Percentiles rank a stretch among this genome's conserved stretches.
phyloP scores from a whole-genome alignment of 1,140 invertebrate species.

The Drosophila dunni region DNA sequence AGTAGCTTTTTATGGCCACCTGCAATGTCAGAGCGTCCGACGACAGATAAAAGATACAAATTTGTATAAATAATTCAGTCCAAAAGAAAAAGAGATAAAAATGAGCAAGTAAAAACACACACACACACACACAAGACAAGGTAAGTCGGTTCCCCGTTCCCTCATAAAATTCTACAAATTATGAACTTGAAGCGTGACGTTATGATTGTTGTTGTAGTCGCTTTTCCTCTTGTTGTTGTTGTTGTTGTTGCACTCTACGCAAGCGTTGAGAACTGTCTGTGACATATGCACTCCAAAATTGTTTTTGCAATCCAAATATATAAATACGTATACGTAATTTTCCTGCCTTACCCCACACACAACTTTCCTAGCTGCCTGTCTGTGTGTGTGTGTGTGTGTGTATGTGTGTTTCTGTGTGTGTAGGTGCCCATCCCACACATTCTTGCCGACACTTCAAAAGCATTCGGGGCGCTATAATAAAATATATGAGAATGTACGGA shows the following conservation, averaged over 20 bases:
- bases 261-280: conserved; percentile 34
- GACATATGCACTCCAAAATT: conserved; percentile 73
- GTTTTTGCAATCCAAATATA: conserved; percentile 40
- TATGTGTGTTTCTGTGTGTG: conserved; percentile 6
- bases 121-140: neutral
- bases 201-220: conserved; percentile 9
- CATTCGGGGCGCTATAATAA: conserved; percentile 65
- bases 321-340: conserved; percentile 8
- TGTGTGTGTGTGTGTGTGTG: conserved; percentile 6
- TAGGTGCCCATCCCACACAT: conserved; percentile 41
- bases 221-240: conserved; percentile 8
- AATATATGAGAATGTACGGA: conserved; percentile 41
- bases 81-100: neutral
- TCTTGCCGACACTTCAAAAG: conserved; percentile 66
- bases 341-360: neutral
- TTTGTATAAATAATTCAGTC: conserved; percentile 68
- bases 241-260: conserved; percentile 20
- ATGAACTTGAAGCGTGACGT: conserved; percentile 70
- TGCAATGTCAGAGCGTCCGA: conserved; percentile 61
- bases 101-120: neutral
- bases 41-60: conserved; percentile 65
- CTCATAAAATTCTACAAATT: conserved; percentile 69
- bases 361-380: neutral
- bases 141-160: neutral
- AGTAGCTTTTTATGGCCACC: conserved; percentile 72